Base-by-base conservation (phyloP, 2,797 vertebrate genomes). In the Enteromius fasciolatus region DNA sequence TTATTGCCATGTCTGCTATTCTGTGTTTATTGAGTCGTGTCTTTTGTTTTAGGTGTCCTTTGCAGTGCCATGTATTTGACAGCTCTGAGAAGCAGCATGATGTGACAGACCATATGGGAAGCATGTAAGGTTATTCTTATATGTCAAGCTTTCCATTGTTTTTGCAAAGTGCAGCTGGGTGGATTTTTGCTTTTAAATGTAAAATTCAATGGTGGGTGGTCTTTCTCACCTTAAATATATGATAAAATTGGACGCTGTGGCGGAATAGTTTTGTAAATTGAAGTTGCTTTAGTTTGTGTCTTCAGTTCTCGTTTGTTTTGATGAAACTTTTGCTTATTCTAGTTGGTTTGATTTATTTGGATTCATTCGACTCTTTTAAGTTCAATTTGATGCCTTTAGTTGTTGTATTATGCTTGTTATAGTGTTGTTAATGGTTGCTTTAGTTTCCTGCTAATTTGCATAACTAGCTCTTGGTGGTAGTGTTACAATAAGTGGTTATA, bases 31-130 rank as follows among this genome's bases (percentile, higher is more conserved):
- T 15, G 17, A 41, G 23, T 36, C 5, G 10, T 68, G n/a, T 69
- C 25, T 67, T 68, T 18, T 77, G 44, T 83, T 79, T 64, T 64
- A 18, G 39, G 18, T 72, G 76, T 79, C 25, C 52, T 46, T 54
- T 76, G 6, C 39, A 17, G 33, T 69, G 50, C 78, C 17, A 63
- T 0, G 41, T 41, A 61, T 48, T 41, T 78, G 33, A 28, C 23
- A 67, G 41, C 48, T 77, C 23, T 57, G 41, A 70, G 11, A 48
- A 46, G 23, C 4, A 36, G 18, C 50, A 67, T 67, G 63, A 52
- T 78, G 12, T 67, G 63, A 68, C 46, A 68, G 20, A 76, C 33
- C 63, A 78, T 68, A 36, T 67, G 57, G 41, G 8, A 74, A 48
- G 50, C 31, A 61, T 64, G 69, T 54, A 31, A 59, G 59, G 69